Evolutionary conservation across 2,113 vertebrate genomes (phyloP).

Genomic region (Tylochromis polylepis): DNA sequence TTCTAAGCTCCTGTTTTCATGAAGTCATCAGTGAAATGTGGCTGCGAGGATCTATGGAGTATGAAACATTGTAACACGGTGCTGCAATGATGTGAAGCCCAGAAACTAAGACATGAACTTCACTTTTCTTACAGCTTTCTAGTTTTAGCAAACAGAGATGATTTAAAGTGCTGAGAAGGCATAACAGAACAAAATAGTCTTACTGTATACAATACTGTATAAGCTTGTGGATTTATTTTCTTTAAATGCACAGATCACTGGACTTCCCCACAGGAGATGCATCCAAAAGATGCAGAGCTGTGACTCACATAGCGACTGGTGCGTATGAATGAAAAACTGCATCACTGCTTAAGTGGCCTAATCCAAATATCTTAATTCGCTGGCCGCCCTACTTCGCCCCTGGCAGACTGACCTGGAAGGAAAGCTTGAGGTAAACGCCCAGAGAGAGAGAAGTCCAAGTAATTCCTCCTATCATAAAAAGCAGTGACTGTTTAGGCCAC

Average conservation of each 20-base stretch:
- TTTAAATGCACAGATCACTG: not conserved
- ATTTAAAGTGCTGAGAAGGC: not conserved
- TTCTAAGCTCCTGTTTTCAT: not conserved
- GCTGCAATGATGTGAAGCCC: not conserved
- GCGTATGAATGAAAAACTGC: not conserved
- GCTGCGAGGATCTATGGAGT: not conserved
- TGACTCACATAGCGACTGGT: not conserved
- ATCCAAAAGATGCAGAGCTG: not conserved
- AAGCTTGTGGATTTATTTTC: not conserved
- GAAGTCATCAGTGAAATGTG: not conserved
- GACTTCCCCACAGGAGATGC: not conserved
- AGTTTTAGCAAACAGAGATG: not conserved
- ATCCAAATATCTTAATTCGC: conserved; percentile 24
- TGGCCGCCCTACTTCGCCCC: conserved; percentile 11
- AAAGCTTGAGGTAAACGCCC: conserved; percentile 26
- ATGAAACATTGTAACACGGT: not conserved
- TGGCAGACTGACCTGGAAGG: not conserved
- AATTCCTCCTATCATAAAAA: not conserved
- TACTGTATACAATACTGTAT: not conserved
- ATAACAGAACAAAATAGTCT: not conserved
- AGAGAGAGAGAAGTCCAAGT: not conserved
- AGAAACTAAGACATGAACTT: not conserved
- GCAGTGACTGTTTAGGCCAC: not conserved
- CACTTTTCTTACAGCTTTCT: not conserved
- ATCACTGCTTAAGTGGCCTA: not conserved